Percentiles rank a stretch among this genome's conserved stretches.
Conservation (phyloP, 2,113 vertebrate species). For the Tautogolabrus adspersus region DNA sequence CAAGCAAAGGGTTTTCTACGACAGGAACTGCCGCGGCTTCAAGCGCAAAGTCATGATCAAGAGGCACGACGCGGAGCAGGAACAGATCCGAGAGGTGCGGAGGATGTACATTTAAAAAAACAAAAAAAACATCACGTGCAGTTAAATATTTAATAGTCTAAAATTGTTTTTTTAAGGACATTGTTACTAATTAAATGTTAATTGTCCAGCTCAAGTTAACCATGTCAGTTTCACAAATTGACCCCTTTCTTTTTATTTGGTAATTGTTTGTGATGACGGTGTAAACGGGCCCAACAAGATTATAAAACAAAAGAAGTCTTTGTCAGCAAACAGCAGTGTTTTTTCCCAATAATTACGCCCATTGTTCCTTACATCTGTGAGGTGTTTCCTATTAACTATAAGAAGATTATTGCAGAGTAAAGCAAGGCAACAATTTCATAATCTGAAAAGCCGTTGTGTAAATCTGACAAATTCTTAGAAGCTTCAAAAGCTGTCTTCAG, state of each 20-base stretch:
- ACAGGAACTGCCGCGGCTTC: constrained; percentile 95
- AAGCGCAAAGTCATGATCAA: constrained; percentile 94
- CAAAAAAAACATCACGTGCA: background rate
- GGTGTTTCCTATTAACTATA: constrained; percentile 47
- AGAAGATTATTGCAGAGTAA: constrained; percentile 69
- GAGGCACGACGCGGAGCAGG: constrained; percentile 95
- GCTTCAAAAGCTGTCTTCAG: constrained; percentile 21
- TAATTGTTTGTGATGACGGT: constrained; percentile 1
- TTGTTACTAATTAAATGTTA: background rate
- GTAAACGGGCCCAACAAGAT: background rate
- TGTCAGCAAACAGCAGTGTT: constrained; percentile 8
- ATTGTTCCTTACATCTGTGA: constrained; percentile 51
- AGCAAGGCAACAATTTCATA: constrained; percentile 70
- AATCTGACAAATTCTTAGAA: constrained; percentile 40
- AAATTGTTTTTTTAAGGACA: too few relatives aligned
- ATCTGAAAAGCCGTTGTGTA: constrained; percentile 73
- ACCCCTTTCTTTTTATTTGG: background rate
- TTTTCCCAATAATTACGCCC: constrained; percentile 25
- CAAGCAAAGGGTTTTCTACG: constrained; percentile 96
- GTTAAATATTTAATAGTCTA: background rate
- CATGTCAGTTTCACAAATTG: background rate
- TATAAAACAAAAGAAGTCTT: constrained; percentile 1
- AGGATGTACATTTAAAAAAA: background rate
- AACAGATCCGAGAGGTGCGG: constrained; percentile 95
- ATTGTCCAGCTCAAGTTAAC: background rate